Percentiles rank a stretch among this genome's conserved stretches.
Conservation (phyloP, 2,113 vertebrate species). For the Tautogolabrus adspersus region DNA sequence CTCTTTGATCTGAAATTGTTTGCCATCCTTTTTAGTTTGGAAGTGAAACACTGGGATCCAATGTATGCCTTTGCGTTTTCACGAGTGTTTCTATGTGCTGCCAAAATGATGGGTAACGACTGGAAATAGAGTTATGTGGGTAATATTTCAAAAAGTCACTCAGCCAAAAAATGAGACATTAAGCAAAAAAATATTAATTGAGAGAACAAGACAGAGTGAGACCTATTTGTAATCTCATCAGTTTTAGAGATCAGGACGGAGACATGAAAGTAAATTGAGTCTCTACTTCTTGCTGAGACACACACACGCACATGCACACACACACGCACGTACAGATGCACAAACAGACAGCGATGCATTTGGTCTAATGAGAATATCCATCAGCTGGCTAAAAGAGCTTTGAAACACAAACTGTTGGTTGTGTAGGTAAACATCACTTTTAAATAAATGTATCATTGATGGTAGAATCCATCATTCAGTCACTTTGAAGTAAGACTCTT, state of each 20-base stretch:
- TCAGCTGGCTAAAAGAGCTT: constrained; percentile 65
- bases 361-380: constrained; percentile 66
- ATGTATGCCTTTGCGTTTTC: background rate
- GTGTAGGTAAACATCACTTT: constrained; percentile 43
- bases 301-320: constrained; percentile 20
- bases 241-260: constrained; percentile 45
- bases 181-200: constrained; percentile 61
- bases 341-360: constrained; percentile 23
- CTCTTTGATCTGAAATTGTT: constrained; percentile 2
- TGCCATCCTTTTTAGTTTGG: background rate
- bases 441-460: constrained; percentile 41
- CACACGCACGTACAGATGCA: constrained; percentile 25
- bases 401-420: constrained; percentile 59
- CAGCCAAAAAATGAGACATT: constrained; percentile 53
- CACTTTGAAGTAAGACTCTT: constrained; percentile 51
- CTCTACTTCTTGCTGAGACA: constrained; percentile 26
- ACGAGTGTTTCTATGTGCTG: constrained; percentile 12
- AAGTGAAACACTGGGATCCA: constrained; percentile 8
- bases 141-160: constrained; percentile 59
- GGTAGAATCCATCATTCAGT: constrained; percentile 44
- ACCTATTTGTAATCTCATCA: constrained; percentile 61
- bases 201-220: constrained; percentile 33
- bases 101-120: constrained; percentile 52
- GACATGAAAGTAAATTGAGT: constrained; percentile 32
- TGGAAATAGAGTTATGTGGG: constrained; percentile 51